Base-by-base conservation (phyloP, 2,888 invertebrate genomes). In the Autographa pulchrina region DNA sequence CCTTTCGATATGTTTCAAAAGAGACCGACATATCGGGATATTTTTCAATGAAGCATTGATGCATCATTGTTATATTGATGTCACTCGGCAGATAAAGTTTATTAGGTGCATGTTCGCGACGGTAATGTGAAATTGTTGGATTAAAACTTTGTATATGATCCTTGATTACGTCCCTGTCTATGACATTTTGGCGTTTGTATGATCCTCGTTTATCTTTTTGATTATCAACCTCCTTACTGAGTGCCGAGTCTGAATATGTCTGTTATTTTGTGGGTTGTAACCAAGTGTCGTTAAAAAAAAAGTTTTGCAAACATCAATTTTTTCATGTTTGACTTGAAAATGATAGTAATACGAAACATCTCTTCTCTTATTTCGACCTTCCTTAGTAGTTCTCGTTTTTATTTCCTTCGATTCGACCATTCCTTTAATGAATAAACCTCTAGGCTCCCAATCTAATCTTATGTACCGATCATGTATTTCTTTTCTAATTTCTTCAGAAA, bases 41-140 rank as follows among this genome's bases (percentile, higher is more conserved):
- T 70, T 63, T 64, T 0, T 41, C 31, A 35, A 59, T 60, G 65
- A 75, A 75, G 63, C 69, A 59, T 48, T 64, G 56, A 65, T 69
- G 71, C 74, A 80, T 80, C 25, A 66, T 62, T 0, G 66, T 43
- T 18, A 71, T 41, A 2, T 60, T 80, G 25, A 80, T 64, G 52
- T 76, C 77, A 60, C 69, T 77, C 16, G 80, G 75, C 54, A 80
- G 56, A 65, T 78, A 78, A 25, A 65, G 59, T 62, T 60, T 58
- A 43, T 74, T 65, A 20, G 76, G 76, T 2, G 72, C 76, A 69
- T 76, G 72, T 60, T 68, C 58, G 2, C 68, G 52, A 14, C 73
- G 54, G 61, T 75, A 76, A 68, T 76, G 74, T 58, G 71, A 66
- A 13, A 74, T 65, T 43, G 60, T 52, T 56, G 73, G 78, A 25